Evolutionary conservation across 1,140 invertebrate species (phyloP).

Genomic region (Pinna nobilis): DNA sequence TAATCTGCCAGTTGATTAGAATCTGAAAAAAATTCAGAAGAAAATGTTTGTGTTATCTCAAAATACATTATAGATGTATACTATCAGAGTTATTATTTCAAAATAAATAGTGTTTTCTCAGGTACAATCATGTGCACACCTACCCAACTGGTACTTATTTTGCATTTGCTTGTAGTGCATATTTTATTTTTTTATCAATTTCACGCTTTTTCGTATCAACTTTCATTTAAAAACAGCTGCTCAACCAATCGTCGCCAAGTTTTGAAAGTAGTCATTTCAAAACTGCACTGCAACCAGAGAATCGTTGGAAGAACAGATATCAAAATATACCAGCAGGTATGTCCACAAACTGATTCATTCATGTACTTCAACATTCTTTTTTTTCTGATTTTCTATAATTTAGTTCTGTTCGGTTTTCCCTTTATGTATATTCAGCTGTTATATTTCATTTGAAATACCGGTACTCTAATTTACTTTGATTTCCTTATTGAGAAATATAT

Average conservation of each 20-base stretch:
- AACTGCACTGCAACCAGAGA: slow-evolving; percentile 17
- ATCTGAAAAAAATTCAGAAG: too few relatives aligned
- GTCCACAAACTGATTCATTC: neutral
- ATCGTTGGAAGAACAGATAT: slow-evolving; percentile 27
- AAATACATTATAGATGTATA: too few relatives aligned
- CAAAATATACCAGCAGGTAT: slow-evolving; percentile 30
- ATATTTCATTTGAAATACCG: too few relatives aligned
- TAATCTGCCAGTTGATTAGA: too few relatives aligned
- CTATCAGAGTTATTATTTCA: too few relatives aligned
- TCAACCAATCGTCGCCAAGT: neutral
- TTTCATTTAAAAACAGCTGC: neutral
- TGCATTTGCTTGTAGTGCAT: neutral
- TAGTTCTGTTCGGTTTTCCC: too few relatives aligned
- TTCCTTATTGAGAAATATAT: too few relatives aligned
- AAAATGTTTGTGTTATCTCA: too few relatives aligned
- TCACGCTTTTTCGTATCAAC: neutral
- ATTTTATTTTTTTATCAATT: neutral
- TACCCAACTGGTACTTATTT: neutral
- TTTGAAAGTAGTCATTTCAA: neutral
- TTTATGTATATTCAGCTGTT: too few relatives aligned
- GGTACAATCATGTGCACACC: neutral
- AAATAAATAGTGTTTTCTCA: neutral
- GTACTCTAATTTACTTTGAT: too few relatives aligned
- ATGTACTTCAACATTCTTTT: neutral
- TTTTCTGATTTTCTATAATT: neutral